phyloP scores from a whole-genome alignment of 2,888 invertebrate genomes.

The Rhopalosiphum nymphaeae region DNA sequence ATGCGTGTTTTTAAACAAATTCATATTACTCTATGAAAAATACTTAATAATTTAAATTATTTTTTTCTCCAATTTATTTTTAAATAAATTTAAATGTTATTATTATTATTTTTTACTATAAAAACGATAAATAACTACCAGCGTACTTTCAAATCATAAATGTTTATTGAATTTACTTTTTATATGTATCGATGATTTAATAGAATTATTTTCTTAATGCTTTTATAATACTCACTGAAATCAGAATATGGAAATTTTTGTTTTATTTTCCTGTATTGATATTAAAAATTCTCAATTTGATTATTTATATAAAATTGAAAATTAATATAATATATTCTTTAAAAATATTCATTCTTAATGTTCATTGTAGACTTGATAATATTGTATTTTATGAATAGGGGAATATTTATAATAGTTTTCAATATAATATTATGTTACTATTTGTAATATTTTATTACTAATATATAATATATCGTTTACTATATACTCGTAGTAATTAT shows the following conservation, averaged over 20 bases:
- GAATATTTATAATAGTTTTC: background rate
- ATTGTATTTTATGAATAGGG: background rate
- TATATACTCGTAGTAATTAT: background rate
- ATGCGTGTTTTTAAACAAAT: background rate
- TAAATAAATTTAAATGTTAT: background rate
- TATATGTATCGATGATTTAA: background rate
- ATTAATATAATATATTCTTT: background rate
- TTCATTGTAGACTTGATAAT: background rate
- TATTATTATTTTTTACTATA: background rate
- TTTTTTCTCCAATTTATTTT: background rate
- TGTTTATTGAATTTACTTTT: background rate
- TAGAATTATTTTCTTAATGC: background rate
- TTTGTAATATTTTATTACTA: background rate
- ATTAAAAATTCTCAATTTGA: background rate
- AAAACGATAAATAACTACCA: background rate
- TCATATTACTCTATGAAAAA: background rate
- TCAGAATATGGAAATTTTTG: background rate
- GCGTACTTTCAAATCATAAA: background rate
- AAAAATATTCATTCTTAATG: background rate
- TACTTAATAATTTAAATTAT: background rate
- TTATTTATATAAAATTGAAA: background rate
- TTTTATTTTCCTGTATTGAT: background rate
- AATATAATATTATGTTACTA: background rate
- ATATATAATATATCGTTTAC: background rate
- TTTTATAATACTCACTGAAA: background rate